phyloP scores from a whole-genome alignment of 2,888 invertebrate species.

The Acanthosepion lycidas region DNA sequence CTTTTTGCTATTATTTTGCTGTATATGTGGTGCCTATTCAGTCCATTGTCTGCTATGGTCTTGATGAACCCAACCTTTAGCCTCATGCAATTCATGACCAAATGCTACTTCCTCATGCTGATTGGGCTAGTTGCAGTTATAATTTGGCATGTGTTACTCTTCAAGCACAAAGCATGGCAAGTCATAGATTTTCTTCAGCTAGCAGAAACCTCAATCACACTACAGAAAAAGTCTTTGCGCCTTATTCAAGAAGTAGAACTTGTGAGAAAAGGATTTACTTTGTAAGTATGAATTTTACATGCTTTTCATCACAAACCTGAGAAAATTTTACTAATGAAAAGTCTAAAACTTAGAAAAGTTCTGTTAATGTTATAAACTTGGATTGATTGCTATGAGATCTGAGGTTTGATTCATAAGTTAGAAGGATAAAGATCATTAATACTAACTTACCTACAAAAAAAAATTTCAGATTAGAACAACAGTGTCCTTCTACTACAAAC shows the following conservation, averaged over 20 bases:
- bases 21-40: conserved; percentile 36
- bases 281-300: conserved; percentile 59
- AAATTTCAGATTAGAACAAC: too few species aligned
- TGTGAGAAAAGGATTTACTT: conserved; percentile 68
- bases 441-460: too few species aligned
- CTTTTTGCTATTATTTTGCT: not conserved
- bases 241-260: conserved; percentile 69
- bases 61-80: conserved; percentile 24
- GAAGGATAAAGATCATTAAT: too few species aligned
- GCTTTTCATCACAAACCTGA: too few species aligned
- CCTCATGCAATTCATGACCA: not conserved
- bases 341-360: too few species aligned
- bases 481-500: too few species aligned
- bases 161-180: not conserved
- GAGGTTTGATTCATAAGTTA: too few species aligned
- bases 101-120: not conserved
- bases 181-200: conserved; percentile 33
- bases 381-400: too few species aligned
- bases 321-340: too few species aligned
- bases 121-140: not conserved
- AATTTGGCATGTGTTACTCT: not conserved
- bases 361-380: too few species aligned
- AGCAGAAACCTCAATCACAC: not conserved
- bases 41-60: not conserved
- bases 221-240: conserved; percentile 58